Evolutionary conservation across 2,888 invertebrate genomes (phyloP).

Genomic region (Polietes domitor): DNA sequence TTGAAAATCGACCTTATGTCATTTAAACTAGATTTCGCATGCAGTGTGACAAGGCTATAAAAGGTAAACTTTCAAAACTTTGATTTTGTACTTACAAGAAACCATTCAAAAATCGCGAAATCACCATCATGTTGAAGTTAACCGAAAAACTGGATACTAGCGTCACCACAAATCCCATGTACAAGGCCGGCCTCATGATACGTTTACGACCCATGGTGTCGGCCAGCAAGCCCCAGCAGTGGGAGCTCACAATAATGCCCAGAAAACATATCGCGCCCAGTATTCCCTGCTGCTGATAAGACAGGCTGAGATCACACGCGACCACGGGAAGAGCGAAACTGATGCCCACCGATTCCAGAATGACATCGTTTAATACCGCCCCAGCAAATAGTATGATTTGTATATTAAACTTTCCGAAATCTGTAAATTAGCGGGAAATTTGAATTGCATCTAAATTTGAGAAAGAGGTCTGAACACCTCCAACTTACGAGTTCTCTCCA

Average conservation of each 20-base stretch:
- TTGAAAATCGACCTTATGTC: no score
- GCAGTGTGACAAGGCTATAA: no score
- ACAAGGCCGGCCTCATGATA: constrained; percentile 80
- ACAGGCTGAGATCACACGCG: constrained; percentile 79
- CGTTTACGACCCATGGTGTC: constrained; percentile 82
- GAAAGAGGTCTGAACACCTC: neutral
- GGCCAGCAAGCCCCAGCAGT: constrained; percentile 83
- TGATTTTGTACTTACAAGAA: constrained; percentile 81
- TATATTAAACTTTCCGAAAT: constrained; percentile 82
- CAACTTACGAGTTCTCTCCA: constrained; percentile 65
- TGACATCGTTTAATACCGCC: constrained; percentile 81
- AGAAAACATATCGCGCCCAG: constrained; percentile 79
- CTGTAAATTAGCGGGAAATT: constrained; percentile 72
- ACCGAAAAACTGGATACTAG: constrained; percentile 81
- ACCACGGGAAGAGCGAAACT: constrained; percentile 82
- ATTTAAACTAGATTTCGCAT: no score
- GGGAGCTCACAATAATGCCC: constrained; percentile 82
- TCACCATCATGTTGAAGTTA: constrained; percentile 81
- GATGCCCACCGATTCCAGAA: constrained; percentile 80
- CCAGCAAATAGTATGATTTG: constrained; percentile 81
- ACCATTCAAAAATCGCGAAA: constrained; percentile 82
- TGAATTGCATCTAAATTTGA: neutral
- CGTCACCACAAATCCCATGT: constrained; percentile 81
- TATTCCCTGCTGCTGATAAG: constrained; percentile 79
- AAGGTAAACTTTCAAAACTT: no score